Percentiles rank a stretch among this genome's conserved stretches.
Evolutionary conservation across 2,113 vertebrate species (phyloP).

Genomic region (Lagenorhynchus albirostris): DNA sequence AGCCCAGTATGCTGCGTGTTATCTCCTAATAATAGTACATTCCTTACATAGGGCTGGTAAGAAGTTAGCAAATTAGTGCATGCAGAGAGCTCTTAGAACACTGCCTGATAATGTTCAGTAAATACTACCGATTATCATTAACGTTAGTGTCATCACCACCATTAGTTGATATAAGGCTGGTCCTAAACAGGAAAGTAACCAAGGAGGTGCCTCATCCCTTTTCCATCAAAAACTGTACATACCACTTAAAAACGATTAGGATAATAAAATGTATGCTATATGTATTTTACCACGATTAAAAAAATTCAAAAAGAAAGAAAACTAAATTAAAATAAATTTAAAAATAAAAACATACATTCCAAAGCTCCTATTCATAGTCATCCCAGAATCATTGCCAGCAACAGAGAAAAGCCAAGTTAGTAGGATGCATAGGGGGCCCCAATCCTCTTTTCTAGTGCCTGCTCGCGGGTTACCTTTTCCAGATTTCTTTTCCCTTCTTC

Average conservation of each 20-base stretch:
- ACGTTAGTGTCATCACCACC: not conserved
- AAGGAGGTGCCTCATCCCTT: rapidly evolving
- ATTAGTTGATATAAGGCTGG: too few species aligned
- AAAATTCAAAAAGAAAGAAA: too few species aligned
- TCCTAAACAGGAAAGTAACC: not conserved
- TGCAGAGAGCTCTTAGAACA: rapidly evolving
- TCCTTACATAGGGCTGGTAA: not conserved
- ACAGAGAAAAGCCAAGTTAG: not conserved
- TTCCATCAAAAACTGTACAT: not conserved
- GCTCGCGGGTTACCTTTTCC: not conserved
- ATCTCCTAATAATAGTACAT: rapidly evolving
- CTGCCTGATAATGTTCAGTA: rapidly evolving
- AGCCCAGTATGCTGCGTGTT: rapidly evolving
- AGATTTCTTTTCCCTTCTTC: not conserved
- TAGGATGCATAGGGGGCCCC: rapidly evolving
- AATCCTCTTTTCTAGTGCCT: not conserved
- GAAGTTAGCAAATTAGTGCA: not conserved
- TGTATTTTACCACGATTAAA: too few species aligned
- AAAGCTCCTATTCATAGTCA: too few species aligned
- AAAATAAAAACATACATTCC: not conserved
- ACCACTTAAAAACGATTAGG: too few species aligned
- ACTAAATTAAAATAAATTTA: too few species aligned
- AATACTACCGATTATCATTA: rapidly evolving
- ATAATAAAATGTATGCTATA: too few species aligned
- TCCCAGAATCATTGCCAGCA: not conserved